phyloP scores from a whole-genome alignment of 2,797 vertebrate genomes.

The Poeciliopsis paucimaculata region DNA sequence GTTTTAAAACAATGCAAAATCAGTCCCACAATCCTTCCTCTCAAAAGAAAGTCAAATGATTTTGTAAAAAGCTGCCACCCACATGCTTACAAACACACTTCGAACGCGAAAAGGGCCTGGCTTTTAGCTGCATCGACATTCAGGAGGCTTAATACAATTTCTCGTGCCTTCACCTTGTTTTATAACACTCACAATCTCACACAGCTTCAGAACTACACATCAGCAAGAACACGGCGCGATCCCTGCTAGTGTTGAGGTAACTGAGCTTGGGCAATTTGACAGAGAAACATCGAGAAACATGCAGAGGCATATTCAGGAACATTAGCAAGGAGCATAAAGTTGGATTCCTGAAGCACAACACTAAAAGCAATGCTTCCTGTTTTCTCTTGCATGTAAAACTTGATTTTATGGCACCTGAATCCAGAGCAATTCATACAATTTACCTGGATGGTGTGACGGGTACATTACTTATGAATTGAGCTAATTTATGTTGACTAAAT shows the following conservation, averaged over 20 bases:
- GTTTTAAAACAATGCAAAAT: conserved; percentile 21
- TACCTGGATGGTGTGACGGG: not conserved
- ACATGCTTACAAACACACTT: conserved; percentile 29
- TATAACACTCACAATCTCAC: conserved; percentile 5
- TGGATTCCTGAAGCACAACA: conserved; percentile 4
- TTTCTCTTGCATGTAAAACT: not conserved
- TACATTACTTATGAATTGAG: not conserved
- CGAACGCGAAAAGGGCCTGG: conserved; percentile 43
- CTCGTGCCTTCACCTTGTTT: conserved; percentile 28
- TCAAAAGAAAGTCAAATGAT: conserved; percentile 59
- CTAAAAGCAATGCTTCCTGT: not conserved
- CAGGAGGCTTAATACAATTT: conserved; percentile 53
- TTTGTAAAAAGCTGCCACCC: conserved; percentile 44
- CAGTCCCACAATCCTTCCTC: conserved; percentile 50
- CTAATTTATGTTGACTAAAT: not conserved
- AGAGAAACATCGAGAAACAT: conserved; percentile 48
- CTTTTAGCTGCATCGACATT: conserved; percentile 51
- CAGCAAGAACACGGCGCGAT: conserved; percentile 66
- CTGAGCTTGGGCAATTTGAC: conserved; percentile 53
- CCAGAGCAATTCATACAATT: not conserved
- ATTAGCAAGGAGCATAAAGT: conserved; percentile 1
- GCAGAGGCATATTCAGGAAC: conserved; percentile 42
- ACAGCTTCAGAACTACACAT: conserved; percentile 10
- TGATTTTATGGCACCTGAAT: not conserved
- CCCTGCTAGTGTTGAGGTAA: conserved; percentile 71